Evolutionary conservation across 2,888 invertebrate genomes (phyloP), one percentile per base, ranked within the genome.

Genomic region (Leptura quadrifasciata): DNA sequence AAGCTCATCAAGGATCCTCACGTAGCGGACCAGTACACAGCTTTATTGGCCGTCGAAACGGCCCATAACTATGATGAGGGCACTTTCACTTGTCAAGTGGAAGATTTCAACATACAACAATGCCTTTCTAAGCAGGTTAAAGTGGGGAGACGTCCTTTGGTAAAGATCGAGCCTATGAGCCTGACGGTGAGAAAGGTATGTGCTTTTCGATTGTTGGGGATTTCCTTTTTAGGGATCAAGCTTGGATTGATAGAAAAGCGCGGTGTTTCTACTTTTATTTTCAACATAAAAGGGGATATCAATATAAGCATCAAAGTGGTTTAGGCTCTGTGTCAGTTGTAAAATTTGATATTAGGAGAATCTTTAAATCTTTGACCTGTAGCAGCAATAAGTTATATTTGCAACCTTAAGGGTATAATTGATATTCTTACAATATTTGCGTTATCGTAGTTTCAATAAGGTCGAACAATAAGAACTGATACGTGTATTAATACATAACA

Each of bases 21-120:
- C 79, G 91, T 89, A 81, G 92, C 89, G 81, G 92, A 93, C 74
- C 89, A 91, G 82, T 92, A 92, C 85, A 94, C 94, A 83, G 94
- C 95, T 0, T 90, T 95, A 47, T 89, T 96, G 79, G 94, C 94
- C 0, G 92, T 96, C 72, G 93, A 94, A 15, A 93, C 92, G 79
- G 94, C 95, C 0, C 92, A 92, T 76, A 89, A 90, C 21, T 90
- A 93, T 47, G 96, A 97, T 85, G 92, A 93, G 21, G 96, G 96
- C 18, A 91, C 92, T 74, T 96, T 95, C 91, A 94, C 95, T 2
- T 96, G 97, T 87, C 94, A 95, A 85, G 95, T 93, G 31, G 91
- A 92, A 71, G 94, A 94, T 84, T 93, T 92, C 84, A 93, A 93
- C n/a, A 89, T 93, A 64, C 91, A 94, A 80, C 92, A 94, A 77